Evolutionary conservation across 2,113 vertebrate genomes (phyloP), one percentile per base, ranked within the genome.

Genomic region (Petroica traversi): DNA sequence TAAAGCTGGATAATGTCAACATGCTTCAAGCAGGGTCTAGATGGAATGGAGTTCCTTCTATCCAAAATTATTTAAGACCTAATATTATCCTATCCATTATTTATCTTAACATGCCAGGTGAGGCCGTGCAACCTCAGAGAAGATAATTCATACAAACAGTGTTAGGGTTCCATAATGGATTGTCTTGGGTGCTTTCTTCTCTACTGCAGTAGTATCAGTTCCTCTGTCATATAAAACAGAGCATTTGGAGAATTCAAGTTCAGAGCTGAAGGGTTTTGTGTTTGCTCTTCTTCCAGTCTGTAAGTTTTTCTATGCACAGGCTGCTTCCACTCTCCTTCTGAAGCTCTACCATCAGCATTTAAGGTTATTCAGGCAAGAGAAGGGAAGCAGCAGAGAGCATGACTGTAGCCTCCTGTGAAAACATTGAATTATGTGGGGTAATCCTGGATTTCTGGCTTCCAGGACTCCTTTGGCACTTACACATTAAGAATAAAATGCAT

Each of bases 401-500:
- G 24, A 62, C 75, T 62, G 49, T 15, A 62, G 71, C 58, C 49
- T 91, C 52, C 52, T 38, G 14, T 34, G 40, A 86, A 82, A 86
- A 88, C 43, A 80, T 0, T 31, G 71, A 88, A 69, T 92, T 80
- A 80, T 22, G 43, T 55, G 63, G 67, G 63, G 73, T 74, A 88
- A 71, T 77, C 38, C 72, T 74, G 72, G 75, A 83, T 86, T 81
- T 95, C 79, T 77, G 75, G 58, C 59, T 90, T 88, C 72, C 63
- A 84, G 51, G 46, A 69, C 59, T 93, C 43, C 83, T 92, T 85
- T 46, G 62, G 74, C 82, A 92, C 63, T 87, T 78, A 68, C 3
- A 92, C 43, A 59, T 67, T 46, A 83, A 97, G 82, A 94, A 90
- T 85, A 80, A 90, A 95, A 90, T 28, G 74, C 43, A 54, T 74